phyloP scores from a whole-genome alignment of 2,888 invertebrate species.

The Aspidiotus rigidus region DNA sequence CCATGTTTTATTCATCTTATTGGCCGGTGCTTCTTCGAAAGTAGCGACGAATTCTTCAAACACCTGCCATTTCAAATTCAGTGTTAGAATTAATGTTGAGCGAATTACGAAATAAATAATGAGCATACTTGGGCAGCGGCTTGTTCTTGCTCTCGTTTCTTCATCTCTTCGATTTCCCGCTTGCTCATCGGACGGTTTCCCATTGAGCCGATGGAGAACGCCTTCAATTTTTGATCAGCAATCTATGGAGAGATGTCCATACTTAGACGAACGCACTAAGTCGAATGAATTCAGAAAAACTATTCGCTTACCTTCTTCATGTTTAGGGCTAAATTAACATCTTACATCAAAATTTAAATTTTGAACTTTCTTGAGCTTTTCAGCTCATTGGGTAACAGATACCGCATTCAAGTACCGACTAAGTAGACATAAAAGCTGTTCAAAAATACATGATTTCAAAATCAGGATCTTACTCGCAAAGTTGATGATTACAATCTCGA shows the following conservation, averaged over 20 bases:
- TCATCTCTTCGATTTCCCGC: slow-evolving; percentile 72
- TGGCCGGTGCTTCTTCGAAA: slow-evolving; percentile 77
- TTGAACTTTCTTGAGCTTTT: no score
- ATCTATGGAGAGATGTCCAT: slow-evolving; percentile 43
- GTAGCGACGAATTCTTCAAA: slow-evolving; percentile 97
- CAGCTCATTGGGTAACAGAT: no score
- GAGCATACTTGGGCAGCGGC: slow-evolving; percentile 75
- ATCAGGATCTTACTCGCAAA: no score
- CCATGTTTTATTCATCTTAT: slow-evolving; percentile 80
- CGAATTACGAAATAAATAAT: slow-evolving; percentile 32
- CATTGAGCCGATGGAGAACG: slow-evolving; percentile 66
- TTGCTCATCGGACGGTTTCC: slow-evolving; percentile 66
- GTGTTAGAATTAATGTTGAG: not conserved
- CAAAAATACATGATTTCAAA: no score
- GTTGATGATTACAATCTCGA: no score
- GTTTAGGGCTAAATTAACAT: no score
- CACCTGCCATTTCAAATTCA: slow-evolving; percentile 49
- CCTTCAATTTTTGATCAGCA: slow-evolving; percentile 64
- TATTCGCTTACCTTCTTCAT: no score
- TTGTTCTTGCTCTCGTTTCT: slow-evolving; percentile 79
- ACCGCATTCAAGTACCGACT: no score
- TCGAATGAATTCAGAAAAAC: not conserved
- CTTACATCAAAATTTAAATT: no score
- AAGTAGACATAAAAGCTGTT: no score
- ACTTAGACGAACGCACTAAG: slow-evolving; percentile 12